Evolutionary conservation across 2,797 vertebrate species (phyloP), one percentile per base, ranked within the genome.

Genomic region (Remorina albescens): DNA sequence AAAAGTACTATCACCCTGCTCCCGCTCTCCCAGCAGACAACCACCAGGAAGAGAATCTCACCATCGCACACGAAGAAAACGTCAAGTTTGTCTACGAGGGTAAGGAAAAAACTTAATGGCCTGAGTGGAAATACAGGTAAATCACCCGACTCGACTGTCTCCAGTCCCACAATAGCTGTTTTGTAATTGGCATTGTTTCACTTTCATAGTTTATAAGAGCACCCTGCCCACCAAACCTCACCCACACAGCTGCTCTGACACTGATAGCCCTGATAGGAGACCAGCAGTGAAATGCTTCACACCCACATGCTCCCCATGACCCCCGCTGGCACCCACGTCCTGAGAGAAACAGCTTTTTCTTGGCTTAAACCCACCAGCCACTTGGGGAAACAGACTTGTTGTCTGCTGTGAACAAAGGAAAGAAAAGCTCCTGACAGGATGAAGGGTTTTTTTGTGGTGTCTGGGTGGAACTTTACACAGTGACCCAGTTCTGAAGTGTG

Each of bases 1-100:
- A 96, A 82, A 95, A 95, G 86, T 93, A 92, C 74, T 89, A 94
- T 0, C 94, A 92, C 0, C 85, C 94, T 46, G 91, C 93, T 5
- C 90, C 89, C 2, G 81, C 85, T 8, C 89, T 91, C 0, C 92
- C 92, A 8, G 25, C 90, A 10, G 91, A 91, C 2, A 78, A 71
- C 47, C 84, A 76, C 23, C 88, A 88, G 0, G 92, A 94, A 5
- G 97, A 98, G 83, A 90, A 89, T 62, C 97, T 96, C 85, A 97
- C 96, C 0, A 69, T 93, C 2, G 95, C 95, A 1, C 98, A 99
- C 0, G 95, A 98, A 86, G 97, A 99, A 76, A 98, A 98, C 0
- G 97, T 99, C 51, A 95, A 94, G 58, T 99, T 99, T 69, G 84
- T 97, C 30, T 95, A 95, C 0, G 95, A 96, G 88, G 96, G 98